These are phyloP conservation scores for Eurystomus glaucurus DNA, from an alignment of 2,797 vertebrate species.

Conservation along the genomic window DNA sequence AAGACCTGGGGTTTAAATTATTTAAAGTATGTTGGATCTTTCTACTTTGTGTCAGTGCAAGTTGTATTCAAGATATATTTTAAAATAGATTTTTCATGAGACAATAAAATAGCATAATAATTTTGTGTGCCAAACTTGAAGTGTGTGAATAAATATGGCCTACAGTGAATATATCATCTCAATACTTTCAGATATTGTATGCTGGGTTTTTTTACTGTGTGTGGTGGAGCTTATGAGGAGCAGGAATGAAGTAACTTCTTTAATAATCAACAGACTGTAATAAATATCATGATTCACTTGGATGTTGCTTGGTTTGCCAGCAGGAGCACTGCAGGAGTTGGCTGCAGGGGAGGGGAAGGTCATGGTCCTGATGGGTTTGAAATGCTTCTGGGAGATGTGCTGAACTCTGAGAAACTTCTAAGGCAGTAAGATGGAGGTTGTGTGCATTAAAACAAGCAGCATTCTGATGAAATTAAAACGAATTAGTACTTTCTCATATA, in stretches of 20 bases:
- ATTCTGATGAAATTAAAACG: neutral
- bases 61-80: neutral
- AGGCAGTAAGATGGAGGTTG: neutral
- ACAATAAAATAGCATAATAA: conserved; percentile 16
- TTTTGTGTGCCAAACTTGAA: neutral
- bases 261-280: neutral
- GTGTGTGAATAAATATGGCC: neutral
- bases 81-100: conserved; percentile 1
- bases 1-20: conserved; percentile 30
- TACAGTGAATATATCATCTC: neutral
- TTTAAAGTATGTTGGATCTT: neutral
- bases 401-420: neutral
- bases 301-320: neutral
- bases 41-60: neutral
- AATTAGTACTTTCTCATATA: neutral
- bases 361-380: neutral
- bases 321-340: neutral
- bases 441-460: neutral
- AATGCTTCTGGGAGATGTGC: neutral
- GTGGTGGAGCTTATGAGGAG: neutral
- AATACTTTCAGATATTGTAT: neutral
- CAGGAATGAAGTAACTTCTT: neutral
- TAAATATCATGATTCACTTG: fast-evolving
- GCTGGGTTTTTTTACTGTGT: fast-evolving
- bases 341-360: neutral